Conservation (phyloP, 2,113 vertebrate species). For the Dolichotis patagonum region DNA sequence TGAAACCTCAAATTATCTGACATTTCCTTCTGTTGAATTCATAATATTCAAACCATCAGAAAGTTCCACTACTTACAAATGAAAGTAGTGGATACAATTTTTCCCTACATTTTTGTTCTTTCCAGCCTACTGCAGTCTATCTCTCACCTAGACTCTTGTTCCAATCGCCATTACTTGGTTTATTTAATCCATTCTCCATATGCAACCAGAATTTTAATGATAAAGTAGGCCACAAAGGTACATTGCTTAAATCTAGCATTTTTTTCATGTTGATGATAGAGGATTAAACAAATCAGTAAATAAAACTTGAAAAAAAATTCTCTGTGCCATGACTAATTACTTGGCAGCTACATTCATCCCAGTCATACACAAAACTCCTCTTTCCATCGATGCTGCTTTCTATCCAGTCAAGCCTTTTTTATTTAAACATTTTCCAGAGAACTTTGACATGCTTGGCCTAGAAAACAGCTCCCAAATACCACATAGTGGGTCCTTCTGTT, state of each 20-base stretch:
- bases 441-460: neutral
- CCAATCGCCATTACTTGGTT: neutral
- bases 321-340: neutral
- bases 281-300: neutral
- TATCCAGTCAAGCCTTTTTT: neutral
- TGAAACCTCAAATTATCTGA: neutral
- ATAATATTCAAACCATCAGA: neutral
- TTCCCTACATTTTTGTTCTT: neutral
- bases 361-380: neutral
- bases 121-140: neutral
- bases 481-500: neutral
- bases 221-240: neutral
- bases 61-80: neutral
- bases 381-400: neutral
- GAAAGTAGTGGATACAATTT: neutral
- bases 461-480: neutral
- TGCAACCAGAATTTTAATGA: neutral
- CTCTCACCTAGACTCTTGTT: neutral
- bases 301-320: neutral
- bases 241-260: neutral
- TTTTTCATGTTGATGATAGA: neutral
- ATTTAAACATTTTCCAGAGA: neutral
- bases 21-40: neutral
- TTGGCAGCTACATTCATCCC: neutral
- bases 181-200: neutral